Evolutionary conservation across 1,140 invertebrate genomes (phyloP), one percentile per base, ranked within the genome.

Genomic region (Scaptomyza pallida): DNA sequence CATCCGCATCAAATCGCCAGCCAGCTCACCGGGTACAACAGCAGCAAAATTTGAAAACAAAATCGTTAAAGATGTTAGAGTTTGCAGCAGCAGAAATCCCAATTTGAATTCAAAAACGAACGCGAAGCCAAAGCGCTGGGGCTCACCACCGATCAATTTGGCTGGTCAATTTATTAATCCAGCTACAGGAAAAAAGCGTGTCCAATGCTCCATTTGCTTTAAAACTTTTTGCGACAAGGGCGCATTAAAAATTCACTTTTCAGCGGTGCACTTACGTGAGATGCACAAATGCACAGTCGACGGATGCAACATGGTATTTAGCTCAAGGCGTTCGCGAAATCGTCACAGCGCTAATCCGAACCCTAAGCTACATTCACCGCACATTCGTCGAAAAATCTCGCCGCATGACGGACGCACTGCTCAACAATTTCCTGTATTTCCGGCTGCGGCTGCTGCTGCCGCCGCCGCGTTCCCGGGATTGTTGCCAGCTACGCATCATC

Each of bases 221-320:
- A 99, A 99, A 92, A 99, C 98, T 65, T 99, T 99, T 93, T 99
- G 99, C 94, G 99, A 99, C 92, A 99, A 99, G 92, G 98, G 98
- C 54, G 99, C 99, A 5, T 93, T 99, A 5, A 99, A 99, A 93
- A 99, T 99, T 30, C 99, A 99, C 90, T 99, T 99, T 90, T 99
- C 98, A 52, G 99, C 99, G 0, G 99, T 99, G 37, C 96, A 97
- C 88, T 82, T 95, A 50, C 91, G 94, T 5, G 95, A 96, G 90
- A 94, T 96, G 94, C 95, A 95, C 91, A 94, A 94, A 86, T 97
- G 96, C 92, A 95, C 95, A 16, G 94, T 96, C 30, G 93, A 94
- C 60, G 95, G 95, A 40, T 97, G 96, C 92, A 94, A 94, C n/a
- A 95, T 96, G 93, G 94, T 96, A 75, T 97, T 97, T 91, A 95